Base-by-base conservation (phyloP, 2,888 invertebrate genomes). In the Troides helena region DNA sequence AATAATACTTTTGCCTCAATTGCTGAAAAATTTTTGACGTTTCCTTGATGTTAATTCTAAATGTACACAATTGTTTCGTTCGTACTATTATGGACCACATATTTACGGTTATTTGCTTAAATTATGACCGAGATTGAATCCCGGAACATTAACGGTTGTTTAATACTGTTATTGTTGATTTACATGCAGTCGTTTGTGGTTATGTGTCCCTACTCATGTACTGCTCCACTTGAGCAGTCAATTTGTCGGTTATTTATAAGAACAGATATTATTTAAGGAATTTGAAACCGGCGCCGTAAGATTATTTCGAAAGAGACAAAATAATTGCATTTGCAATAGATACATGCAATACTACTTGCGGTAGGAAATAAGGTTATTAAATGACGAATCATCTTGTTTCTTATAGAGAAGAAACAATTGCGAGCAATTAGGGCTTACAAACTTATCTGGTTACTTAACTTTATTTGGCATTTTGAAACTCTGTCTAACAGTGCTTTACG, bases 171-270 rank as follows among this genome's bases (percentile, higher is more conserved):
- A 61, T n/a, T n/a, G 61, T 39, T 39, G 18, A 61, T 61, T 39
- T 39, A 39, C n/a, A 39, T 61, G 39, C 58, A 39, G 57, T 43
- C 43, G 39, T 57, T 65, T 65, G 65, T 58, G 65, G 65, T 65
- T 43, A 58, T 57, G 25, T 58, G 23, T 65, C 58, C 23, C 43
- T 65, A 58, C n/a, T 17, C 43, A 30, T 56, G 17, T 30, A 25
- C 30, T 25, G 18, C 50, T 50, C 50, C 14, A 50, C 18, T 50
- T 50, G 50, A 50, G 50, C 50, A 50, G 50, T 17, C 14, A 50
- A 50, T 17, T 50, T 12, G 50, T 50, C 14, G 50, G 50, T 50
- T 4, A 50, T 50, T 17, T 50, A 50, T 18, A 5, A 14, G 18
- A 50, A 50, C 17, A 50, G 39, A 39, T 39, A 10, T 39, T 39